Evolutionary conservation across 2,888 invertebrate species (phyloP), one percentile per base, ranked within the genome.

Genomic region (Pseudococcus longispinus): DNA sequence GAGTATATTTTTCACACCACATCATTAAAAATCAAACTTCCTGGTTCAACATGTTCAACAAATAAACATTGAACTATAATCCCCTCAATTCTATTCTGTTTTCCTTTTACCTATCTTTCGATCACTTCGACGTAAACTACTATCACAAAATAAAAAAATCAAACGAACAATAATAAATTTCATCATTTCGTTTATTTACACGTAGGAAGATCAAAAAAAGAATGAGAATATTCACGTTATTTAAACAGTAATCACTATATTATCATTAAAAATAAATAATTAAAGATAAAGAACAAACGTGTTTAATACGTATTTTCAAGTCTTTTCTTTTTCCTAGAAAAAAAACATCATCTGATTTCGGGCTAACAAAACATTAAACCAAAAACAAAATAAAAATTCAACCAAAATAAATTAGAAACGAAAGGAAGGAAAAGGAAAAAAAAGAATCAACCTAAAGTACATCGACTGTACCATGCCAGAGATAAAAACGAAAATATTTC

Each of bases 181-280:
- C 70, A 70, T 70, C 70, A 80, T 80, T 80, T 42, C 42, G 23
- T 80, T 80, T 80, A 80, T 80, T 80, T 80, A 80, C 77, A 80
- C 77, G 77, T 42, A 80, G 77, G 77, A 80, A 80, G 77, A 80
- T 80, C 77, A 80, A 80, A 80, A 37, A 80, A 74, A 80, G 42
- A 42, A 80, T 80, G 77, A 80, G 77, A 80, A 80, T 80, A 80
- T 80, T 80, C 77, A 80, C 77, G 77, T 80, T 42, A 42, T 80
- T 80, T 42, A 29, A 80, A 80, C 77, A 80, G 42, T 80, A 80
- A 80, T 80, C 77, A 42, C 77, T 80, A 80, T 18, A 37, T 80
- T 70, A 70, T 70, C 70, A 80, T 80, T 80, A 80, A 42, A 32
- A 80, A 80, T 80, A 80, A 42, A 29, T 80, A 42, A n/a, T 80